Evolutionary conservation across 2,113 vertebrate species (phyloP).

Genomic region (Tragelaphus buxtoni): DNA sequence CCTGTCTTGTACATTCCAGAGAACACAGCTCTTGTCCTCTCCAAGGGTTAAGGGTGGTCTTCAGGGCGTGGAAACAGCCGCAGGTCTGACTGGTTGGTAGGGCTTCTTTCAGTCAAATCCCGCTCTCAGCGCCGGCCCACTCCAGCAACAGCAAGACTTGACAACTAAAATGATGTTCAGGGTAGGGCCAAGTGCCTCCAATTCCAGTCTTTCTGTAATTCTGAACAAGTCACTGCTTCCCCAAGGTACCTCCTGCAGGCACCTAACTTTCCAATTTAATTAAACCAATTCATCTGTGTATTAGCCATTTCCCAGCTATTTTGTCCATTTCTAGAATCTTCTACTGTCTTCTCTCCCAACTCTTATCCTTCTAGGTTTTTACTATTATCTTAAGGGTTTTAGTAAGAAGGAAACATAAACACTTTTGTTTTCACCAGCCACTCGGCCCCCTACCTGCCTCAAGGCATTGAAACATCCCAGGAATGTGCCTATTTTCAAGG

Average conservation of each 20-base stretch:
- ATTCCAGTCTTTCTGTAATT: not conserved
- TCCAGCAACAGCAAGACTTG: not conserved
- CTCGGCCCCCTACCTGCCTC: rapidly evolving
- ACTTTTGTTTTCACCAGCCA: not conserved
- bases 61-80: not conserved
- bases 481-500: not conserved
- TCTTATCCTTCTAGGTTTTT: not conserved
- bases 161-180: not conserved
- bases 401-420: not conserved
- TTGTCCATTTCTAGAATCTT: not conserved
- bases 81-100: not conserved
- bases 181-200: not conserved
- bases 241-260: not conserved
- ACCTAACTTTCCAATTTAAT: not conserved
- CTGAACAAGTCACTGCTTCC: not conserved
- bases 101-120: not conserved
- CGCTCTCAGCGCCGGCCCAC: not conserved
- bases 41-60: not conserved
- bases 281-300: not conserved
- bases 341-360: not conserved
- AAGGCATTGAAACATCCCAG: not conserved
- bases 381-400: not conserved
- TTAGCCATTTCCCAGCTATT: not conserved
- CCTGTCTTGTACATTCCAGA: not conserved
- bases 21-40: not conserved